Evolutionary conservation across 2,888 invertebrate species (phyloP).

Genomic region (Dicycla oo): DNA sequence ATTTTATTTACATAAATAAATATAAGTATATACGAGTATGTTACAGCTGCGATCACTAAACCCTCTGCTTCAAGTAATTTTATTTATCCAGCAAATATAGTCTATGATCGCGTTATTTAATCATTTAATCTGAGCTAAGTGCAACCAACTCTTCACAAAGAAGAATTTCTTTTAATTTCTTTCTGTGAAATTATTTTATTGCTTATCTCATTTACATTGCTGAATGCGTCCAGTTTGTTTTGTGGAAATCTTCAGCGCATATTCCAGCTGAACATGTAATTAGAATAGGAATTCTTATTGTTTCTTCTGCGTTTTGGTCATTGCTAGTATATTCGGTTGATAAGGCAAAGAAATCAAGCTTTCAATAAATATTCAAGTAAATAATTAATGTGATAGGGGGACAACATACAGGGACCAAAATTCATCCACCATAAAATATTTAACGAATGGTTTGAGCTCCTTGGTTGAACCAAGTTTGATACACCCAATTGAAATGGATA

Average conservation of each 20-base stretch:
- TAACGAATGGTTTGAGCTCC: neutral
- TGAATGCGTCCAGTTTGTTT: neutral
- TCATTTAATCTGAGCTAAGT: constrained; percentile 35
- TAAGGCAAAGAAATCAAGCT: neutral
- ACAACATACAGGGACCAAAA: neutral
- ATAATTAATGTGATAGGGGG: too few relatives aligned
- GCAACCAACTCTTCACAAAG: constrained; percentile 1
- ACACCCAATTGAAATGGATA: too few relatives aligned
- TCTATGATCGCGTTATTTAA: constrained; percentile 23
- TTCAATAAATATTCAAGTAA: neutral
- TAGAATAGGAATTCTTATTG: neutral
- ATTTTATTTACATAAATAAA: too few relatives aligned
- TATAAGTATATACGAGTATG: neutral
- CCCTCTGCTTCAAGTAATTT: constrained; percentile 1
- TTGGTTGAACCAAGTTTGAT: neutral
- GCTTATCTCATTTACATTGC: neutral
- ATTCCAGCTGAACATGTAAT: neutral
- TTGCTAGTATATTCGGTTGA: neutral
- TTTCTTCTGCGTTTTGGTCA: neutral
- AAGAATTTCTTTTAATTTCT: neutral
- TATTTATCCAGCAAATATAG: constrained; percentile 23
- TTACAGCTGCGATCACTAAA: constrained; percentile 2
- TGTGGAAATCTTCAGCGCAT: neutral
- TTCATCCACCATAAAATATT: neutral
- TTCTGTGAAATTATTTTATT: neutral